Evolutionary conservation across 2,888 invertebrate species (phyloP), one percentile per base, ranked within the genome.

Genomic region (Gastrophysa polygoni): DNA sequence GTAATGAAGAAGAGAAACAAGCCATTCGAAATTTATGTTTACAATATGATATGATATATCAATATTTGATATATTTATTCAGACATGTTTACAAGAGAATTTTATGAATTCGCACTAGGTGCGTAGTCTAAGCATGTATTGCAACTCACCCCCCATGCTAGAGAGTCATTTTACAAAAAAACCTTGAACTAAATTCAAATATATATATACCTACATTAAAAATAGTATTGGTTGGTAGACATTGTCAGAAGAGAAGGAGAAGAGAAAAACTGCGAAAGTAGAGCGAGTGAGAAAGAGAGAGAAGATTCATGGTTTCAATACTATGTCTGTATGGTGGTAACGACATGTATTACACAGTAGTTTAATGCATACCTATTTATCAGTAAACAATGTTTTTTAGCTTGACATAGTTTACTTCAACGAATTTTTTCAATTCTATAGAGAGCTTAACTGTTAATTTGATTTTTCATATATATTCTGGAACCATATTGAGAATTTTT

Each of bases 341-440:
- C 28, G 24, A 49, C 29, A 49, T 49, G 49, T 49, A 16, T 18
- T 18, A 46, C 11, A 46, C 20, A 46, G 46, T 46, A 46, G 20
- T 46, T 46, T 18, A 18, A 46, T 46, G 46, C 17, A 1, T 48
- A 20, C 48, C 11, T 48, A 48, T 48, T 14, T 48, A 20, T 24
- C n/a, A 48, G 20, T 24, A 10, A 48, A 48, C 48, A 48, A 48
- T 1, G 10, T 48, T 48, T 48, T 1, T 48, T 11, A 48, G 21
- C 20, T 48, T 48, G 18, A 48, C 48, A 48, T 48, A 48, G 14
- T 48, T 46, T 17, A 46, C 46, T 21, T 47, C 24, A 24, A 24
- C 24, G 24, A 24, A 24, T 24, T 24, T 24, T 24, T 24, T 24
- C 24, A 24, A 24, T 24, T 24, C 24, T 24, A 24, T 24, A 24